Evolutionary conservation across 2,888 invertebrate genomes (phyloP).

Genomic region (Diogma glabrata): DNA sequence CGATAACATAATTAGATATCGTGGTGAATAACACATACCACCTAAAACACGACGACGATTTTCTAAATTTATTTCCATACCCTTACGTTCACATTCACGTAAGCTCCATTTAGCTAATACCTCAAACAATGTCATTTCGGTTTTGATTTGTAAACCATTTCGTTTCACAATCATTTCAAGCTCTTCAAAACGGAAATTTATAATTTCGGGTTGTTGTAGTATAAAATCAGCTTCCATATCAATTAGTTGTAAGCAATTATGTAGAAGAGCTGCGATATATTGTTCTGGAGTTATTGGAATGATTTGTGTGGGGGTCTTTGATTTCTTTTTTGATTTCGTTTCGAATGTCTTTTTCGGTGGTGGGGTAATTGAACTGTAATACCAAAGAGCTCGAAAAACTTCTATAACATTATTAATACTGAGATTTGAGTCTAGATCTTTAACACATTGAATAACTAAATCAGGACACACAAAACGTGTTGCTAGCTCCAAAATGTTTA

Average conservation of each 20-base stretch:
- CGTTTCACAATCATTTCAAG: conserved; percentile 35
- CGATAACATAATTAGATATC: conserved; percentile 30
- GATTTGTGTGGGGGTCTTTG: conserved; percentile 20
- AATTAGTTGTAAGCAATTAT: conserved; percentile 34
- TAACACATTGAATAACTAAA: conserved; percentile 35
- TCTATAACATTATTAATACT: conserved; percentile 34
- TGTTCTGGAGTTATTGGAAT: conserved; percentile 36
- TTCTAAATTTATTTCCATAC: conserved; percentile 30
- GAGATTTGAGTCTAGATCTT: conserved; percentile 34
- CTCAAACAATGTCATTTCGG: conserved; percentile 33
- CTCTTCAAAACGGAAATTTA: conserved; percentile 33
- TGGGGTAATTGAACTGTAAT: conserved; percentile 32
- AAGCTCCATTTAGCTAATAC: conserved; percentile 35
- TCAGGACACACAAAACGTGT: conserved; percentile 36
- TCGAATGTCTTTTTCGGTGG: conserved; percentile 15
- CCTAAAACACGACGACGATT: conserved; percentile 35
- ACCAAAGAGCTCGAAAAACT: conserved; percentile 34
- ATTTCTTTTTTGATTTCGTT: conserved; percentile 15
- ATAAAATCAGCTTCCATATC: conserved; percentile 36
- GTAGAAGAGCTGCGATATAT: conserved; percentile 32
- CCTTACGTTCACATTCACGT: conserved; percentile 33
- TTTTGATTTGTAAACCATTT: conserved; percentile 31
- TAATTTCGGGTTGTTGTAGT: conserved; percentile 29
- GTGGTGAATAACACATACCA: conserved; percentile 32
- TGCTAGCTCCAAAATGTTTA: conserved; percentile 34